phyloP scores from a whole-genome alignment of 2,888 invertebrate species.

The Amphimallon solstitiale region DNA sequence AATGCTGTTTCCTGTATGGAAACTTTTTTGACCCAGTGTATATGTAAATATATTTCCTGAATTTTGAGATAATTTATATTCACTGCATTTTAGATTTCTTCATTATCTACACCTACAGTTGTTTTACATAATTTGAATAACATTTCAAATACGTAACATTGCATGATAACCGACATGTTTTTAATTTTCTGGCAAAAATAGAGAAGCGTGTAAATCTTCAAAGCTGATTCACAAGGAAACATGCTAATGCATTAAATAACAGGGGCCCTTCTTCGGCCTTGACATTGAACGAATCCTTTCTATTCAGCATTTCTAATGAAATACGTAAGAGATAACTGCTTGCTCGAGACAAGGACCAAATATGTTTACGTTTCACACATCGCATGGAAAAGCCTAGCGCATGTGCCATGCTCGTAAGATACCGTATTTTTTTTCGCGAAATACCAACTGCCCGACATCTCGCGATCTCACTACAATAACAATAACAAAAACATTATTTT shows the following conservation, averaged over 20 bases:
- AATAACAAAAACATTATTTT: constrained; percentile 20
- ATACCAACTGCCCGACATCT: constrained; percentile 24
- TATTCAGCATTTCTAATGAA: background rate
- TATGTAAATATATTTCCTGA: no score
- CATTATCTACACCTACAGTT: no score
- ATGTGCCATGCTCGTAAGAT: constrained; percentile 15
- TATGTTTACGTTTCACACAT: constrained; percentile 7
- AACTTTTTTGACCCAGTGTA: no score
- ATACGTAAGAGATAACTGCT: background rate
- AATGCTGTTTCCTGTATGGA: no score
- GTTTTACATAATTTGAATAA: no score
- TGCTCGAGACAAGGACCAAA: constrained; percentile 4
- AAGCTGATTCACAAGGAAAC: no score
- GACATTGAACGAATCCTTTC: constrained; percentile 13
- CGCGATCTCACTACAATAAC: constrained; percentile 2
- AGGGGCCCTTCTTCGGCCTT: background rate
- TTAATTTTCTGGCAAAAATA: no score
- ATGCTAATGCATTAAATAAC: background rate
- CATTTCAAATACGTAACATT: no score
- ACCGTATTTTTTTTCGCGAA: constrained; percentile 16
- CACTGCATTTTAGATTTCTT: no score
- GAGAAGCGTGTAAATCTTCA: no score
- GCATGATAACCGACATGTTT: no score
- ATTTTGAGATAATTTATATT: no score
- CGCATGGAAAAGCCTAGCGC: constrained; percentile 14